Base-by-base conservation (phyloP, 2,888 invertebrate genomes). In the Agriotes lineatus region DNA sequence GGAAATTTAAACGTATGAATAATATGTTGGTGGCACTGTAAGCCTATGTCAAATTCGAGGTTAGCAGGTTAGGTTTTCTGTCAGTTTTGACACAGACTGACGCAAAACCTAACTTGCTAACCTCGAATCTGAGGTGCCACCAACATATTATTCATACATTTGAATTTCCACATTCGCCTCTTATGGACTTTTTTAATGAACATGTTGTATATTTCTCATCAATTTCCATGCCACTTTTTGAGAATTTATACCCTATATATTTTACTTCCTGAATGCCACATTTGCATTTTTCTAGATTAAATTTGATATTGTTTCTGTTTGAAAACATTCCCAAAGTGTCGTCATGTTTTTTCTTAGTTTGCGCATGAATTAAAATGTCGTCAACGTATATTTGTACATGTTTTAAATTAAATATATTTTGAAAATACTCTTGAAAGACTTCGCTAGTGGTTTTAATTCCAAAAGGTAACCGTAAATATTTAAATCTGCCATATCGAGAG, bases 361-460 rank as follows among this genome's bases (percentile, higher is more conserved):
- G 10, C 12, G 35, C 62, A 7, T 19, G 42, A 7, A 62, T 14
- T n/a, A 59, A 50, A 10, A 65, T 59, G 9, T 65, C 59, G 18
- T 65, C 58, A 3, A 50, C 37, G 12, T 37, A 39, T 5, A 37
- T 1, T 4, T 16, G 4, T 6, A 39, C 39, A 0, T 14, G 14
- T 16, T 62, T 12, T 5, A 56, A 37, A 18, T 63, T 30, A 56
- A 63, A 60, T 35, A 60, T 48, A 22, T 60, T 7, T 16, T 25
- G 2, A 18, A 56, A 56, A 7, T 37, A 12, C 10, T 44, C 16
- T 10, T 56, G 10, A 45, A 64, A 64, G 0, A 20, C 45, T 39
- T 63, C 56, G 2, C 22, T 56, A 12, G 42, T 25, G 9, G 12
- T 18, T n/a, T 42, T 56, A 10, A 63, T 18, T 7, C 63, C 56